Evolutionary conservation across 2,888 invertebrate genomes (phyloP), one percentile per base, ranked within the genome.

Genomic region (Allolobophora icterica): DNA sequence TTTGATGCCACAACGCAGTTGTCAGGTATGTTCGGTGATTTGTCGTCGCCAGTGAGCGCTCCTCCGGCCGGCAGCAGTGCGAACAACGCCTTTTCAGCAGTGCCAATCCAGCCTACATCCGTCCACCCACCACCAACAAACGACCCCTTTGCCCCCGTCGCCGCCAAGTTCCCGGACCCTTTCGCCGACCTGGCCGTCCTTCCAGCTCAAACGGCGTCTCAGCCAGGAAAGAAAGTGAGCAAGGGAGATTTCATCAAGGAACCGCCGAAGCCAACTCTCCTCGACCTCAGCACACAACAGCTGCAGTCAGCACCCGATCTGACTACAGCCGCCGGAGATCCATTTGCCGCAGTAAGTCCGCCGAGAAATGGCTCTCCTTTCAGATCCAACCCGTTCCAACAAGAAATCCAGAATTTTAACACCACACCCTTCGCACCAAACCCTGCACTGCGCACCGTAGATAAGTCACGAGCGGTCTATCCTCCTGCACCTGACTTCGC

Each of bases 171-270:
- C n/a, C 90, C 90, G 45, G 91, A 91, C 42, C 91, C 90, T 8
- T 91, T 91, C 52, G 90, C 90, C 90, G 91, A 91, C 84, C 84
- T 91, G n/a, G 89, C 90, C 87, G 38, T 89, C 35, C 91, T 91
- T 17, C 33, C 42, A n/a, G 33, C 84, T 42, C 33, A 87, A 34
- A 24, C 42, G 89, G 42, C 89, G 34, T n/a, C 38, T 30, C 42
- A 35, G n/a, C 89, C 89, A n/a, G 89, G 87, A 24, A 8, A 42
- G 83, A 52, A 89, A 33, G 89, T 58, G n/a, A 91, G 42, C 84
- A 91, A 84, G 89, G 91, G 83, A 11, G 91, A 91, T 33, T 91
- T 91, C 71, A 89, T 89, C 84, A 91, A 91, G 90, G 91, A 91
- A n/a, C 91, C 91, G 15, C 91, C 91, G 52, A 91, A 91, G 83